A percentile compares a stretch with the other conserved stretches of the same genome.
These are phyloP conservation scores for Microplitis manilae DNA, from an alignment of 2,888 invertebrate genomes.

Conservation along the genomic window DNA sequence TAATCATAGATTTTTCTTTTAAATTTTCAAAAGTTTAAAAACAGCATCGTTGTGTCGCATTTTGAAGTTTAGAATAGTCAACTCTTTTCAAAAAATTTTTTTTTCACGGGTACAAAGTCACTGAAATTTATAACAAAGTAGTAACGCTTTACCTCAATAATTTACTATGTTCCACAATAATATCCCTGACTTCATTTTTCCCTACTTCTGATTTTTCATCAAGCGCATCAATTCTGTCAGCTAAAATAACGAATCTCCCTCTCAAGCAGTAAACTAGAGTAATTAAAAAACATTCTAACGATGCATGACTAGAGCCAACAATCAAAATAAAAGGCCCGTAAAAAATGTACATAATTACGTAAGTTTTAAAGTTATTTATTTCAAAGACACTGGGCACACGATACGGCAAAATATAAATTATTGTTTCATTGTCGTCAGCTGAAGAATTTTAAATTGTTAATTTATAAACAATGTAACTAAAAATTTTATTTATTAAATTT, in stretches of 20 bases:
- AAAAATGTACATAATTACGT: background rate
- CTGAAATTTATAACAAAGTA: too few relatives aligned
- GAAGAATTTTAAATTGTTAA: background rate
- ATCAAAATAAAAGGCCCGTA: background rate
- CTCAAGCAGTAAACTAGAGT: background rate
- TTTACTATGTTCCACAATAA: background rate
- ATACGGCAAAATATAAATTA: background rate
- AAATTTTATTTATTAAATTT: background rate
- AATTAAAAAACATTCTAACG: background rate
- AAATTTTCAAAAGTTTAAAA: too few relatives aligned
- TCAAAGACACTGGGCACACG: background rate
- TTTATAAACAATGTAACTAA: background rate
- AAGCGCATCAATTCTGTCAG: background rate
- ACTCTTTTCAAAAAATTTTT: too few relatives aligned
- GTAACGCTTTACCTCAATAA: background rate
- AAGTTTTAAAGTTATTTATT: background rate
- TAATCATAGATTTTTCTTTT: too few relatives aligned
- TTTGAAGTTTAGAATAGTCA: too few relatives aligned
- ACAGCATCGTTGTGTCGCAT: too few relatives aligned
- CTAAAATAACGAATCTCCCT: background rate
- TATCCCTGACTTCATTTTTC: background rate
- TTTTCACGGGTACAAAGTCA: too few relatives aligned
- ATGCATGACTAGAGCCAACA: background rate
- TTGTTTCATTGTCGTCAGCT: background rate
- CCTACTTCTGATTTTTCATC: background rate